Percentiles rank a stretch among this genome's conserved stretches.
phyloP scores from a whole-genome alignment of 1,140 invertebrate species.

The Centruroides sculpturatus region DNA sequence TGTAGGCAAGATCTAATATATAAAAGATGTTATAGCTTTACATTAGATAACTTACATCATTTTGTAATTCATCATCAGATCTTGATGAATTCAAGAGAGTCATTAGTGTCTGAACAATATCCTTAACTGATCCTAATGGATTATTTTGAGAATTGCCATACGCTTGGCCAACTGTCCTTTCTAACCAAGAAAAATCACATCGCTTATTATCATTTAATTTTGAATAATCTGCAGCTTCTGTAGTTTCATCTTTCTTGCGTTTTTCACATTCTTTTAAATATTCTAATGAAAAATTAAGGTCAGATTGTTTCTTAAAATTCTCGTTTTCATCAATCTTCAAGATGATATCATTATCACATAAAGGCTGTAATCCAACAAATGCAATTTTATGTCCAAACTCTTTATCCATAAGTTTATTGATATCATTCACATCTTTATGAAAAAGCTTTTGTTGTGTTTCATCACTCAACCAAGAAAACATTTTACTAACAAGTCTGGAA shows the following conservation, averaged over 20 bases:
- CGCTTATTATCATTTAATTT: neutral
- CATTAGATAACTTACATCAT: conserved; percentile 39
- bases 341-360: conserved; percentile 3
- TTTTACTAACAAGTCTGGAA: conserved; percentile 23
- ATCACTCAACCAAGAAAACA: conserved; percentile 10
- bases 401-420: conserved; percentile 2
- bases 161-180: conserved; percentile 12
- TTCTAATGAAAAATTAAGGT: conserved; percentile 3
- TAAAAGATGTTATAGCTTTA: neutral
- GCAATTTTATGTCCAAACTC: conserved; percentile 24
- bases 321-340: conserved; percentile 3
- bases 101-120: conserved; percentile 43
- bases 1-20: neutral
- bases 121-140: conserved; percentile 21
- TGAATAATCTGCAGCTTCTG: too few species aligned
- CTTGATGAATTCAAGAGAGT: conserved; percentile 44
- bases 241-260: neutral
- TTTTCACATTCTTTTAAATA: conserved; percentile 3
- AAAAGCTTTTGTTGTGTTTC: neutral
- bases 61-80: conserved; percentile 57
- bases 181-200: conserved; percentile 12
- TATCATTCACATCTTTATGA: neutral
- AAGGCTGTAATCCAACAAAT: conserved; percentile 1
- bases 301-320: neutral
- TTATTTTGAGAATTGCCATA: conserved; percentile 4